phyloP scores from a whole-genome alignment of 1,140 invertebrate species.

The Eciton burchellii region DNA sequence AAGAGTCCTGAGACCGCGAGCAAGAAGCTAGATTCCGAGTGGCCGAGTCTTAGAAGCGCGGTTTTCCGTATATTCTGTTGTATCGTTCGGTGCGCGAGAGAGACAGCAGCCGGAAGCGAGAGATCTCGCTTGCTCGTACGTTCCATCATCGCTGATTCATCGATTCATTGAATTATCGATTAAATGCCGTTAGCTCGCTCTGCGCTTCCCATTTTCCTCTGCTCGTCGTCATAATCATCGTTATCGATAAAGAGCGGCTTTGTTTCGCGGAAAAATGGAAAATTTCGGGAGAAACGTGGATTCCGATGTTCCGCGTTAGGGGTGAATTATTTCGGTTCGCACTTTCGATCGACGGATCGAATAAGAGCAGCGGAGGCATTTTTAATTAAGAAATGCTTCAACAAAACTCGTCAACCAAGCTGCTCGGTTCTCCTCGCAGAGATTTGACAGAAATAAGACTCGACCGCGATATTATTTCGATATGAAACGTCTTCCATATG shows the following conservation, averaged over 20 bases:
- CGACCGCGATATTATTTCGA: not conserved
- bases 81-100: not conserved
- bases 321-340: not conserved
- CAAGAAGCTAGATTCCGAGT: not conserved
- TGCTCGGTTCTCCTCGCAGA: not conserved
- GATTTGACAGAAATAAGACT: not conserved
- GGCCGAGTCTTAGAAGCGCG: not conserved
- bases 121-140: not conserved
- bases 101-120: not conserved
- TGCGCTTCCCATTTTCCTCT: not conserved
- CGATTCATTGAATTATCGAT: not conserved
- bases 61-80: conserved; percentile 1
- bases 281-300: not conserved
- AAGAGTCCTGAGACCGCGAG: not conserved
- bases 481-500: not conserved
- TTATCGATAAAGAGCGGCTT: not conserved
- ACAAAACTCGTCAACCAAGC: not conserved
- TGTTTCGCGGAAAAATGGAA: not conserved
- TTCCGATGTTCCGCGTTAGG: conserved; percentile 1
- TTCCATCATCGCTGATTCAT: not conserved
- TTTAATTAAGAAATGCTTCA: conserved; percentile 4
- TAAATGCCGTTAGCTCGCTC: not conserved
- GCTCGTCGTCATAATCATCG: not conserved
- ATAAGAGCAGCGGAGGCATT: not conserved
- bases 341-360: not conserved